Base-by-base conservation (phyloP, 1,140 invertebrate species). In the Mya arenaria region DNA sequence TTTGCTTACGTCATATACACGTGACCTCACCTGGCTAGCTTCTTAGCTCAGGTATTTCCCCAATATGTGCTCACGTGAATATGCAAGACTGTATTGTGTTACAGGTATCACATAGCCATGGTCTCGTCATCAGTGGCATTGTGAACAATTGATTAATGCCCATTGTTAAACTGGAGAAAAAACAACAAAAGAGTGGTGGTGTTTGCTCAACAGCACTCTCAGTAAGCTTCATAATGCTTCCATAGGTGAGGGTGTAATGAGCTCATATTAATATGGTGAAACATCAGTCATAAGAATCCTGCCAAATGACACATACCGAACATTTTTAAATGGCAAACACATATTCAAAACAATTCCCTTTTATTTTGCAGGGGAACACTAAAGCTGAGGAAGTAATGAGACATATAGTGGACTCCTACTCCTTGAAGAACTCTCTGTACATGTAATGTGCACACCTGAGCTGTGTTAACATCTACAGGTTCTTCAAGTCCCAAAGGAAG, bases 401-500 rank as follows among this genome's bases (percentile, higher is more conserved):
- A 56, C 84, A 85, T 23, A 82, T 89, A 41, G 84, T 88, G 25
- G 68, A 87, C 19, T 56, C 84, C 28, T 85, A 90, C 56, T 79
- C 84, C 15, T 73, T 58, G 23, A 82, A 88, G 34, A 89, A 89
- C 63, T 85, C 84, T 13, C 71, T 90, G 39, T 90, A 90, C 79
- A 82, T 90, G 44, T 90, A 71, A 82, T 58, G 0, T 17, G 32
- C 60, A 63, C 6, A 32, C 19, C 25, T 63, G 60, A 28, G 34
- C 6, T 15, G 13, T 19, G 34, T 52, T 17, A n/a, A n/a, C 17
- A 52, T n/a, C 48, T 52, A 17, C 2, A 10, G 10, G 17, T 52
- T 17, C 48, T 52, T 52, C 48, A 52, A n/a, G 48, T 17, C 48
- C 19, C 48, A 4, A 17, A 52, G 48, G 48, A n/a, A n/a, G n/a